phyloP scores from a whole-genome alignment of 2,888 invertebrate genomes.

The Phoenoteleia sp. region DNA sequence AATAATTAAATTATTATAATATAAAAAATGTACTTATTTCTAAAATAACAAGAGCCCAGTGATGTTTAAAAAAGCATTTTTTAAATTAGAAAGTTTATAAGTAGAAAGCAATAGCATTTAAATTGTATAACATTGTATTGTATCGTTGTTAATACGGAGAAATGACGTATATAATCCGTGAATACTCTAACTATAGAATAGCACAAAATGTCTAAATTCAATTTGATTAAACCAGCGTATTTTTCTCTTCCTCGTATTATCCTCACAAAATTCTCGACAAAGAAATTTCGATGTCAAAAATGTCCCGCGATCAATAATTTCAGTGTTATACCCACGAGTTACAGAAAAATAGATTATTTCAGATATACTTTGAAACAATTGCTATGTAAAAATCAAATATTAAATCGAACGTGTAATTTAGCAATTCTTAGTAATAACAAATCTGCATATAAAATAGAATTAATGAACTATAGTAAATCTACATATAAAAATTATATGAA shows the following conservation, averaged over 20 bases:
- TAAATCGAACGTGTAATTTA: neutral
- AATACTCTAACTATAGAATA: neutral
- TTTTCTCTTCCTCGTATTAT: conserved; percentile 24
- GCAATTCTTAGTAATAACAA: too few species aligned
- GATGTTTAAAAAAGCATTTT: too few species aligned
- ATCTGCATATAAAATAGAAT: too few species aligned
- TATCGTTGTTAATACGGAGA: neutral
- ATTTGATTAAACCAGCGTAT: neutral
- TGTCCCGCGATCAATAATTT: conserved; percentile 58
- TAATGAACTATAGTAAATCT: neutral
- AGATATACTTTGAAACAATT: neutral
- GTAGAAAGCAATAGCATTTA: too few species aligned
- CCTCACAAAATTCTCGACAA: conserved; percentile 24
- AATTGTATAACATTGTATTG: too few species aligned
- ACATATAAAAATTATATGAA: neutral
- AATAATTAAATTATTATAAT: too few species aligned
- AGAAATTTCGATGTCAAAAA: conserved; percentile 58
- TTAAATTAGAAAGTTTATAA: too few species aligned
- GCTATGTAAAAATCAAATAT: neutral
- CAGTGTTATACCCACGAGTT: conserved; percentile 24
- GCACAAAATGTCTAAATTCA: conserved; percentile 1
- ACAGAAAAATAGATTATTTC: conserved; percentile 18
- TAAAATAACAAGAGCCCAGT: too few species aligned
- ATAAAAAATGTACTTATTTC: too few species aligned
- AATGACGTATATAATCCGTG: neutral